A percentile compares a stretch with the other conserved stretches of the same genome.
These are phyloP conservation scores for Cryptoprocta ferox DNA, from an alignment of 2,797 vertebrate genomes.

Conservation along the genomic window DNA sequence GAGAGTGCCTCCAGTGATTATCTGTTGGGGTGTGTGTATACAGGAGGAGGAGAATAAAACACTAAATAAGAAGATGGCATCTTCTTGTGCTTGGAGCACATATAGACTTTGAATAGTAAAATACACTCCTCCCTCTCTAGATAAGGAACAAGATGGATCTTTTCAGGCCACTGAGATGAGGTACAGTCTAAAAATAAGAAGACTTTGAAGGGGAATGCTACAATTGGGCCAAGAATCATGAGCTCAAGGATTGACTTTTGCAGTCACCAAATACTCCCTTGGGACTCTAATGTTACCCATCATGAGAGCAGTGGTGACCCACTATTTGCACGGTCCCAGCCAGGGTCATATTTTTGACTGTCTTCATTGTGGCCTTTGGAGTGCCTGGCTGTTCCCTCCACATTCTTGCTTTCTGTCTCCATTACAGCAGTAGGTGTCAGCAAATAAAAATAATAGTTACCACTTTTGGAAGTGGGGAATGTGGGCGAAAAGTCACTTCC, in stretches of 20 bases:
- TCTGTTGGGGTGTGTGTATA: background rate
- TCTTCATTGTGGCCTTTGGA: constrained; percentile 1
- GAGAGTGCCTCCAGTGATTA: background rate
- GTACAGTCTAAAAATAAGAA: background rate
- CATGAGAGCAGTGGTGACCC: background rate
- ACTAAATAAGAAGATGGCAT: background rate
- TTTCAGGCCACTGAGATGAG: background rate
- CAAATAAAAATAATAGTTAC: background rate
- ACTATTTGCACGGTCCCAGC: background rate
- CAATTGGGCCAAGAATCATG: background rate
- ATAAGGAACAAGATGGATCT: background rate
- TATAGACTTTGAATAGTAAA: background rate
- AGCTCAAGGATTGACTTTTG: background rate
- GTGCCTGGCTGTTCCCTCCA: constrained; percentile 35
- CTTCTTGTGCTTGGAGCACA: background rate
- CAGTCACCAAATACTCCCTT: background rate
- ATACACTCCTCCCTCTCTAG: background rate
- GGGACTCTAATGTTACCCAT: background rate
- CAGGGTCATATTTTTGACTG: constrained; percentile 4
- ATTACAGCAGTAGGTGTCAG: constrained; percentile 32
- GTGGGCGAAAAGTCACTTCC: constrained; percentile 56
- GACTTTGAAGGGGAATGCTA: background rate
- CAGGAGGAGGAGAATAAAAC: background rate
- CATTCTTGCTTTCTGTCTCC: constrained; percentile 36
- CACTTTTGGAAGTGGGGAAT: constrained; percentile 38